phyloP scores from a whole-genome alignment of 2,888 invertebrate species.

The Eulithis prunata region DNA sequence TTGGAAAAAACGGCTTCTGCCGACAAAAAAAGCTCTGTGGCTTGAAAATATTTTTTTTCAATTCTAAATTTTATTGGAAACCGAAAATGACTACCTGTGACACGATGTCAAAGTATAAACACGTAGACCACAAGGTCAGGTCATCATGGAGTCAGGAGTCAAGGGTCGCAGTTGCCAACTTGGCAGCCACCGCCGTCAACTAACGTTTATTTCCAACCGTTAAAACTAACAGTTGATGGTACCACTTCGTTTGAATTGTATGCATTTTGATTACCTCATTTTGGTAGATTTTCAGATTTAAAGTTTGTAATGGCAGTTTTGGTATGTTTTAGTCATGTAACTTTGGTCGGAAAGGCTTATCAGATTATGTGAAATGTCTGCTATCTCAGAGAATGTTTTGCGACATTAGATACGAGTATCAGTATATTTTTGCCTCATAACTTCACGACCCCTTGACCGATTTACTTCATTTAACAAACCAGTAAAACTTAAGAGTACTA shows the following conservation, averaged over 20 bases:
- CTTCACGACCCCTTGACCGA: no score
- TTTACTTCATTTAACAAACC: no score
- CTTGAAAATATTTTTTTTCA: no score
- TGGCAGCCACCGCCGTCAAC: constrained; percentile 38
- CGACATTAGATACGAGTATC: no score
- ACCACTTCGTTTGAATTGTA: constrained; percentile 30
- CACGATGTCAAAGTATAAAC: neutral
- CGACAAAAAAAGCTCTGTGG: no score
- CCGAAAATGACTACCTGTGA: constrained; percentile 1
- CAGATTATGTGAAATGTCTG: neutral
- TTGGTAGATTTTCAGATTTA: constrained; percentile 31
- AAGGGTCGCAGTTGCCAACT: constrained; percentile 35
- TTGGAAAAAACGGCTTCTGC: no score
- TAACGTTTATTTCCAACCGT: constrained; percentile 40
- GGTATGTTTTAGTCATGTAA: constrained; percentile 11
- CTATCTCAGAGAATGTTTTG: no score
- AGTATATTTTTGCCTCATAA: no score
- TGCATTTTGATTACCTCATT: constrained; percentile 41
- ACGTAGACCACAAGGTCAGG: constrained; percentile 18
- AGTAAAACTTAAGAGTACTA: no score
- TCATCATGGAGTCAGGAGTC: constrained; percentile 32
- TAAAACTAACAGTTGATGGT: constrained; percentile 34
- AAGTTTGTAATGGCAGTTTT: constrained; percentile 13
- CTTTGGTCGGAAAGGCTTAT: neutral
- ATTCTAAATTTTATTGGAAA: no score